Evolutionary conservation across 2,113 vertebrate genomes (phyloP).

Genomic region (Andinoacara biseriatus): DNA sequence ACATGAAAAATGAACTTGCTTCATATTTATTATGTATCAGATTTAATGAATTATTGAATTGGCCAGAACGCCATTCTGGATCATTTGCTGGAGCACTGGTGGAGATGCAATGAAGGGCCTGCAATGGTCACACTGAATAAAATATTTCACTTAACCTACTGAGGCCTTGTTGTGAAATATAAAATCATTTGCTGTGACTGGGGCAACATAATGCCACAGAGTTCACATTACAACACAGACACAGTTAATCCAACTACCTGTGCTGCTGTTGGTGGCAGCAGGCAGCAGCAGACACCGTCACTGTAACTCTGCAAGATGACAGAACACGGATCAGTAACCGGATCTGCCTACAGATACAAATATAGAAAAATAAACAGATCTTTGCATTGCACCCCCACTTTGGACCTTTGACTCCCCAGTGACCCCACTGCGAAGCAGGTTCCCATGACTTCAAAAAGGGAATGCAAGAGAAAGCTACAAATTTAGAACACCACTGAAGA

Average conservation of each 20-base stretch:
- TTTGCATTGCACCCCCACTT: not conserved
- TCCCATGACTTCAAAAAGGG: not conserved
- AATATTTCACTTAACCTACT: not conserved
- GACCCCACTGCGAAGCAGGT: not conserved
- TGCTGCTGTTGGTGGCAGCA: not conserved
- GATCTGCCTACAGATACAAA: not conserved
- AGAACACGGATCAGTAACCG: not conserved
- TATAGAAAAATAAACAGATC: not conserved
- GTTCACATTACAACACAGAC: too few relatives aligned
- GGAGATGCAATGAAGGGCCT: not conserved
- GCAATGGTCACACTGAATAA: not conserved
- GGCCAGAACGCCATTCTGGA: not conserved
- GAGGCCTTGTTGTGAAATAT: not conserved
- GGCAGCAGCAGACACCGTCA: not conserved
- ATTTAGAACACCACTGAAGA: not conserved
- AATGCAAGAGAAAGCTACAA: not conserved
- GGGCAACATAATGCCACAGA: not conserved
- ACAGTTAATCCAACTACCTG: not conserved
- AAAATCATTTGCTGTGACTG: not conserved
- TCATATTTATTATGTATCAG: conserved; percentile 3
- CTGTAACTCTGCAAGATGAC: not conserved
- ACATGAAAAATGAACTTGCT: conserved; percentile 10
- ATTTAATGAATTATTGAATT: conserved; percentile 7
- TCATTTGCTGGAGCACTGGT: not conserved
- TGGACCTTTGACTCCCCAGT: not conserved